Evolutionary conservation across 2,113 vertebrate genomes (phyloP).

Genomic region (human): DNA sequence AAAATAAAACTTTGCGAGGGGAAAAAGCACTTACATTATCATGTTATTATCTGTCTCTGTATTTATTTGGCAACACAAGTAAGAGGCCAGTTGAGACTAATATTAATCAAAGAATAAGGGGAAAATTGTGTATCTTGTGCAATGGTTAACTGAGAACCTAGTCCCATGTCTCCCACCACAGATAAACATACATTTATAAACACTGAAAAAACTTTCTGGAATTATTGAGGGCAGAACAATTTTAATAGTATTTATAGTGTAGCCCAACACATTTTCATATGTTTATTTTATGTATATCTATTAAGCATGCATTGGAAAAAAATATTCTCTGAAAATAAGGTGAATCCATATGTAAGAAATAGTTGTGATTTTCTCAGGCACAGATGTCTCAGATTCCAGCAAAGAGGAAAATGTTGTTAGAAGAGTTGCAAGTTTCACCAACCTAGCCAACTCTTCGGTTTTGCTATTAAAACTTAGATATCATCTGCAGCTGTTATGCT

Average conservation of each 20-base stretch:
- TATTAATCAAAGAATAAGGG: background rate
- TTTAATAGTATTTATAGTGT: background rate
- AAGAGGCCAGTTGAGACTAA: background rate
- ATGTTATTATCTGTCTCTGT: background rate
- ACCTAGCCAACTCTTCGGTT: background rate
- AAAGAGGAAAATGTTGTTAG: too few species aligned
- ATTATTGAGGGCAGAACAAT: background rate
- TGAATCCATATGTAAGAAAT: background rate
- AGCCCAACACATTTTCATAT: background rate
- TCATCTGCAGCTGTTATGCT: background rate
- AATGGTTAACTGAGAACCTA: background rate
- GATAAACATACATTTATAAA: background rate
- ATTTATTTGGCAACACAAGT: background rate
- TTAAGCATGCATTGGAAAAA: background rate
- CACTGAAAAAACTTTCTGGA: background rate
- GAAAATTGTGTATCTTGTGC: background rate
- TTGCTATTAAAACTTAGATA: background rate
- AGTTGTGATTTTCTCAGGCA: background rate
- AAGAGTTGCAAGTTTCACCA: background rate
- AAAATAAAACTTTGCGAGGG: too few species aligned
- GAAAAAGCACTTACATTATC: background rate
- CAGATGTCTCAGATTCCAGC: background rate
- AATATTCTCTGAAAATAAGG: background rate
- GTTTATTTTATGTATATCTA: background rate
- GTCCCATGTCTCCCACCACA: background rate